Base-by-base conservation (phyloP, 2,113 vertebrate species). In the Psittacara wagleri region DNA sequence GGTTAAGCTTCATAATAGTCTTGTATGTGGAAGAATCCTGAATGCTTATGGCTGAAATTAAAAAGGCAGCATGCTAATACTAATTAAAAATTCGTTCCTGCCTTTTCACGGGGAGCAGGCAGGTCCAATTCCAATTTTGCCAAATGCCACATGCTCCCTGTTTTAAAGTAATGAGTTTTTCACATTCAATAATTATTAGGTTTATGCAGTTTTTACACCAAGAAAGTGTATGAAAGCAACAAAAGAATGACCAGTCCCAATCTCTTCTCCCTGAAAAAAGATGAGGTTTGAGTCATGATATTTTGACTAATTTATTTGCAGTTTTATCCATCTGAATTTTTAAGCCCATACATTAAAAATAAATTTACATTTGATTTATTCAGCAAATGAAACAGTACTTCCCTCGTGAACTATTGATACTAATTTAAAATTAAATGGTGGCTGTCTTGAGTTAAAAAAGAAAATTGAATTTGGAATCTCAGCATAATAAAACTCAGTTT, bases 1-100 rank as follows among this genome's bases (percentile, higher is more conserved):
- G 16, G 11, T 92, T 22, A 96, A 61, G 11, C 84, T 91, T 88
- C 48, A 11, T 77, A 78, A 11, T 84, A 39, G 33, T 86, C 52
- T 88, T 2, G 1, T 76, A 39, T 49, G 52, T 16, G 54, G 68
- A 83, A 80, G n/a, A 78, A 55, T 87, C 63, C 17, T 75, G 24
- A 69, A 51, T 67, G 31, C 14, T 72, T 68, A 52, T 37, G 83
- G 61, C 69, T 77, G 28, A 84, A 92, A 72, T 44, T 16, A 72
- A 52, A 67, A 75, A 66, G 44, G 5, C 41, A 74, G 17, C 2
- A 4, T 43, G 46, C 7, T 46, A 33, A 51, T 55, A n/a, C 8
- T 39, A 1, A 23, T 48, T 28, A 62, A 37, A 62, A 84, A 31
- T n/a, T 63, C 4, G 33, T 74, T 54, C 15, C 51, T 10, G 8